Evolutionary conservation across 2,888 invertebrate genomes (phyloP), one percentile per base, ranked within the genome.

Genomic region (Noctua pronuba): DNA sequence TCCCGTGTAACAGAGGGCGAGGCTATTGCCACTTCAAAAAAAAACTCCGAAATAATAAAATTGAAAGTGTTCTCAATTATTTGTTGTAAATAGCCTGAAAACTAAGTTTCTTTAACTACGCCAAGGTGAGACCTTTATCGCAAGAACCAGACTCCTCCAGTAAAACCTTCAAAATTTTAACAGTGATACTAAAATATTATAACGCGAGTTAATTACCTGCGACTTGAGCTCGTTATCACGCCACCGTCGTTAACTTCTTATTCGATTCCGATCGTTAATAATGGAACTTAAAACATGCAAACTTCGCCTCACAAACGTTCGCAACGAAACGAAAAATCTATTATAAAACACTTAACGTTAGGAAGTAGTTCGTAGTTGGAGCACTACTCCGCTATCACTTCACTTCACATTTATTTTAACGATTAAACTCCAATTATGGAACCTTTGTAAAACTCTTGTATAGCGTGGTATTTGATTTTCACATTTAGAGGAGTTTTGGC

Each of bases 331-430:
- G 52, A 81, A 67, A 71, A 83, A 70, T 71, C 70, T 71, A 83
- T 81, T 67, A 77, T 83, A 83, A 81, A 83, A 67, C 83, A 79
- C 60, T 83, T 71, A 71, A 72, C 60, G 66, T 62, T 71, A 52
- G 80, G 79, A 80, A 83, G 46, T 46, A 71, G 66, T 71, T 67
- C 41, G 46, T 60, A 83, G 80, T 81, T 72, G 49, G 35, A 85
- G 68, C 44, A 75, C 75, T 65, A 60, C 64, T 71, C 66, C 52
- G 60, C 60, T n/a, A 66, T 83, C 68, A 83, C 69, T 86, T 73
- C 71, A 62, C 49, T 86, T 52, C 71, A 60, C 66, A 71, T 78
- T 74, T 80, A 87, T 87, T 80, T 87, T 80, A 84, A 80, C 85
- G 75, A 87, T 79, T 70, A 73, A 80, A 75, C 68, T 58, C 85